These are phyloP conservation scores for Gryllus longicercus DNA, from an alignment of 2,888 invertebrate species.

Conservation along the genomic window DNA sequence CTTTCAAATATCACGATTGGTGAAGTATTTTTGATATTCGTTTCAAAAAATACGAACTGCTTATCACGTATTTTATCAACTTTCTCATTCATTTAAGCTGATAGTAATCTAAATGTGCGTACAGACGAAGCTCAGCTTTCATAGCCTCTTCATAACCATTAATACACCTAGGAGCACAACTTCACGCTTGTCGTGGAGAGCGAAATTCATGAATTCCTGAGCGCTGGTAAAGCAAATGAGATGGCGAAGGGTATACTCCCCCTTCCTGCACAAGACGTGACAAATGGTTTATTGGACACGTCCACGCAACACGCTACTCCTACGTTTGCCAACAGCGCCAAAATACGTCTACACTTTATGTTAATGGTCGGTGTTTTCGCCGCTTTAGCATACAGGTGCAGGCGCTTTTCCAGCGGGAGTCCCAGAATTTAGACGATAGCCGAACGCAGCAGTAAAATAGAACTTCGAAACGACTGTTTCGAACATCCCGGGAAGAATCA, in stretches of 20 bases:
- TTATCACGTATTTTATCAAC: no score
- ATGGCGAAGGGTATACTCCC: not conserved
- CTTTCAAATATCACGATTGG: no score
- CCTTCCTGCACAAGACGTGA: not conserved
- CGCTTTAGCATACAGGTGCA: conserved; percentile 1
- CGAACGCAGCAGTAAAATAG: not conserved
- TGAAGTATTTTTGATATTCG: no score
- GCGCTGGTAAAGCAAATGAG: not conserved
- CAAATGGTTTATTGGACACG: not conserved
- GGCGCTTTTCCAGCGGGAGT: not conserved
- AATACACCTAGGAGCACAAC: not conserved
- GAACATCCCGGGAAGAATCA: not conserved
- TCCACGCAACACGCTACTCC: not conserved
- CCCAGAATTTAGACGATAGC: not conserved
- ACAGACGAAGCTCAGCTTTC: no score
- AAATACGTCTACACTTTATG: not conserved
- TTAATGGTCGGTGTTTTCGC: not conserved
- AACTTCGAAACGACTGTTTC: not conserved
- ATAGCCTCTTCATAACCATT: no score
- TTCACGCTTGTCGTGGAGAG: not conserved
- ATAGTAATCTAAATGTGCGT: no score
- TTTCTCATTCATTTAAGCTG: no score
- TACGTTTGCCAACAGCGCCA: not conserved
- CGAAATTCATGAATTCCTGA: not conserved
- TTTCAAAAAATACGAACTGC: no score